Conservation (phyloP, 2,888 invertebrate species). For the Agrotis ipsilon region DNA sequence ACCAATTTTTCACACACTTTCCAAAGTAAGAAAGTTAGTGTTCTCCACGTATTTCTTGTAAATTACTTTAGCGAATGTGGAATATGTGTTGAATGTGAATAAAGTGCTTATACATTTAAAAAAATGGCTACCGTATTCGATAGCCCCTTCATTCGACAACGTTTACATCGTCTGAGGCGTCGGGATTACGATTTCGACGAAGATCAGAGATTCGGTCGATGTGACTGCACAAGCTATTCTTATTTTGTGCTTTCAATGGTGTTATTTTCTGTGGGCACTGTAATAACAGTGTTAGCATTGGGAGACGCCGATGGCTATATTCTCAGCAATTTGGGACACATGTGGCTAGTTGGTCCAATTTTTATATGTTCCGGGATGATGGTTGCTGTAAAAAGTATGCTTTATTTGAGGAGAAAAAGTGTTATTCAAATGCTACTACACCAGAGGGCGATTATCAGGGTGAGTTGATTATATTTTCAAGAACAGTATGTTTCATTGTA, state of each 20-base stretch:
- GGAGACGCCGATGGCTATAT: conserved; percentile 92
- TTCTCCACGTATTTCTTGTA: conserved; percentile 46
- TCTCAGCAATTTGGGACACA: conserved; percentile 92
- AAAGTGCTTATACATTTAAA: conserved; percentile 60
- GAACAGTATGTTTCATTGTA: not conserved
- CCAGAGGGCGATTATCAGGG: conserved; percentile 92
- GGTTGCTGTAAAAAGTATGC: conserved; percentile 93
- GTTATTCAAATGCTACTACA: conserved; percentile 92
- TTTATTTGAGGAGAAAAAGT: conserved; percentile 92
- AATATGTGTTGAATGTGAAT: conserved; percentile 68
- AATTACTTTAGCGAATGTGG: conserved; percentile 39
- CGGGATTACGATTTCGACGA: conserved; percentile 92
- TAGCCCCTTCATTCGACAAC: conserved; percentile 92
- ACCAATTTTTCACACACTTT: conserved; percentile 61
- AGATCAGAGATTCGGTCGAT: conserved; percentile 92
- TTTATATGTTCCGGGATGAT: conserved; percentile 93
- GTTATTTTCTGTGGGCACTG: conserved; percentile 92
- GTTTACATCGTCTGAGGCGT: conserved; percentile 91
- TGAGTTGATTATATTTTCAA: conserved; percentile 73
- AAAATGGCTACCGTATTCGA: conserved; percentile 92
- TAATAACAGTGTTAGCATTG: conserved; percentile 92
- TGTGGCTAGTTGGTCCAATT: conserved; percentile 93
- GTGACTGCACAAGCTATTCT: conserved; percentile 93
- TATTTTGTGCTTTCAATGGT: conserved; percentile 92
- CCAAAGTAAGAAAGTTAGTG: conserved; percentile 62